Base-by-base conservation (phyloP, 2,113 vertebrate species). In the Plectropomus leopardus region DNA sequence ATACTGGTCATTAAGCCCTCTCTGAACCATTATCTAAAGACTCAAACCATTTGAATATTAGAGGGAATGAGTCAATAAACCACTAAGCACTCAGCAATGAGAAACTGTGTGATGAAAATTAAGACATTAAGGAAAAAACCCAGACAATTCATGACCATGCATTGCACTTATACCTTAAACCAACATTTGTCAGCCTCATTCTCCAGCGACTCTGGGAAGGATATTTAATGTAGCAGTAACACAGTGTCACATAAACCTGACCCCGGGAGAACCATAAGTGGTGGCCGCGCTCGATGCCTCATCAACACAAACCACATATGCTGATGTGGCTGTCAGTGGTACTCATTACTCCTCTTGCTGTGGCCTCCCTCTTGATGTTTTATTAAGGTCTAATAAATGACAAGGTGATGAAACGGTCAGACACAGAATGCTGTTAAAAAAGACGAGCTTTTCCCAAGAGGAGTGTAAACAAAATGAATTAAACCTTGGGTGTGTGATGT, bases 341-440 rank as follows among this genome's bases (percentile, higher is more conserved):
- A 54, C 34, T 15, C 36, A 73, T 74, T 36, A 32, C 44, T 40
- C 44, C 72, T 84, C 73, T 24, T 6, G 28, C 67, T 48, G 28
- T 19, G 28, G 70, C 72, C 51, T 51, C 51, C 36, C 11, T 67
- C 42, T 73, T 63, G 59, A 80, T 85, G 65, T 84, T 87, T 83
- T 86, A 87, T 87, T 70, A 67, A 60, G 36, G 13, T 66, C 77
- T 76, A 76, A 88, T 86, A 79, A 78, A 89, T 69, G 53, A 90
- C 80, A 84, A 70, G 66, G 65, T 78, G 78, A 88, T 13, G 8
- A 48, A 84, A 30, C 15, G 24, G 61, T 66, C 58, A 67, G 61
- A 87, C 72, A 72, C 34, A 13, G 80, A 86, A 75, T 5, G 4
- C 45, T 13, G 36, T 81, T 72, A 77, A 71, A 72, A 73, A 63